Evolutionary conservation across 2,888 invertebrate genomes (phyloP), one percentile per base, ranked within the genome.

Genomic region (Rhyacophila evoluta): DNA sequence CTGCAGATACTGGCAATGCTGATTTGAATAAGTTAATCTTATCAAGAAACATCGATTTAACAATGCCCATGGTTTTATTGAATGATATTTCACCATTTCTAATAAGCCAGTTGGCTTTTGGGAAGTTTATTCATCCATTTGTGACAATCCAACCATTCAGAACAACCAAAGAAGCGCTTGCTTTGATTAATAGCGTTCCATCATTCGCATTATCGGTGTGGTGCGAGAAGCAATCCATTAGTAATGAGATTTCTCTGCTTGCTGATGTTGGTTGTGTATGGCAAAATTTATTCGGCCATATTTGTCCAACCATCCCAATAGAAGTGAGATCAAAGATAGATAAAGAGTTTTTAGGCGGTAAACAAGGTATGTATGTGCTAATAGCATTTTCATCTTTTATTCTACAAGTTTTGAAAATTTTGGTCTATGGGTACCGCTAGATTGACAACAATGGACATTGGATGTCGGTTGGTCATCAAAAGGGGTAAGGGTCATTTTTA

Each of bases 141-240:
- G 83, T 90, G 28, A 86, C 87, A 1, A 86, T 88, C 6, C 81
- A 89, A 73, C 19, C 78, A 29, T 74, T 81, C 82, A 27, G 79
- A 74, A 75, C 82, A 77, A 79, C 82, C 74, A 74, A 84, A 82
- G 74, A 81, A 75, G 81, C 81, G 75, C 85, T 91, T 1, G 84
- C 86, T 37, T 85, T 92, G 69, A 89, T 90, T 27, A 92, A 92
- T 84, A 91, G 90, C 84, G 86, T 86, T 11, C 86, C 86, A 41
- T 89, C 90, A 3, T 84, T 89, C 6, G 89, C 86, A 10, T 88
- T 88, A 1, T 90, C 91, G 79, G 86, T 92, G 28, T 92, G 91
- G 91, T 88, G 90, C 1, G 91, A 92, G 86, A 90, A 89, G 83
- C 84, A 89, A 41, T 86, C 89, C 37, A 84, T 91, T 25, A 88